Conservation (phyloP, 2,888 invertebrate species). For the Tenthredo livida region DNA sequence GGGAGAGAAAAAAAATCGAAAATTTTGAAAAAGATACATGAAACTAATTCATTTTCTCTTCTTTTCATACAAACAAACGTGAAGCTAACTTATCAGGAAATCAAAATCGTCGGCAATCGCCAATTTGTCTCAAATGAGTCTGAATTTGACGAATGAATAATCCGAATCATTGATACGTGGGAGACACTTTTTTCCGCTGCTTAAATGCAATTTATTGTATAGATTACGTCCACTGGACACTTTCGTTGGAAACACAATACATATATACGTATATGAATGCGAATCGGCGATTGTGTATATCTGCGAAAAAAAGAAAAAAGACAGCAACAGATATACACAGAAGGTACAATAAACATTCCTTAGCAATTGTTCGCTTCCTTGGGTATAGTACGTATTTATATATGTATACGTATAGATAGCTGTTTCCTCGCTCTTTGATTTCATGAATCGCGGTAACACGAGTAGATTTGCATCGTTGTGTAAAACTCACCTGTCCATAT, state of each 20-base stretch:
- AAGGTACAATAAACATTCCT: conserved; percentile 39
- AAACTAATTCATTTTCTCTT: not conserved
- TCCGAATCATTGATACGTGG: too few relatives aligned
- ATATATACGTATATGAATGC: not conserved
- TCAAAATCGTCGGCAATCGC: too few relatives aligned
- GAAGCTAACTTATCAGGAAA: too few relatives aligned
- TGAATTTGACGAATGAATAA: too few relatives aligned
- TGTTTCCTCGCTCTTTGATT: conserved; percentile 33
- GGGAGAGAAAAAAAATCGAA: not conserved
- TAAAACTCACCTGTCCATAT: not conserved
- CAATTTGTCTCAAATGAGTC: too few relatives aligned
- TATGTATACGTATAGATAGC: not conserved
- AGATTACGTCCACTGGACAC: conserved; percentile 1
- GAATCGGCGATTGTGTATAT: not conserved
- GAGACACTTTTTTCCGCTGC: too few relatives aligned
- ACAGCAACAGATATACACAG: not conserved
- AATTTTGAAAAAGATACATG: not conserved
- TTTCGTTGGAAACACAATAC: not conserved
- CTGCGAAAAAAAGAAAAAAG: not conserved
- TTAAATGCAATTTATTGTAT: too few relatives aligned
- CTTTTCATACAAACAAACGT: not conserved
- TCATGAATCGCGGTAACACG: conserved; percentile 19
- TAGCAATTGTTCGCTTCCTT: conserved; percentile 36
- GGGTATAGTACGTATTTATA: not conserved
- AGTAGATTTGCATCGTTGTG: conserved; percentile 2